Conservation (phyloP, 1,140 invertebrate species). For the Drosophila virilis region DNA sequence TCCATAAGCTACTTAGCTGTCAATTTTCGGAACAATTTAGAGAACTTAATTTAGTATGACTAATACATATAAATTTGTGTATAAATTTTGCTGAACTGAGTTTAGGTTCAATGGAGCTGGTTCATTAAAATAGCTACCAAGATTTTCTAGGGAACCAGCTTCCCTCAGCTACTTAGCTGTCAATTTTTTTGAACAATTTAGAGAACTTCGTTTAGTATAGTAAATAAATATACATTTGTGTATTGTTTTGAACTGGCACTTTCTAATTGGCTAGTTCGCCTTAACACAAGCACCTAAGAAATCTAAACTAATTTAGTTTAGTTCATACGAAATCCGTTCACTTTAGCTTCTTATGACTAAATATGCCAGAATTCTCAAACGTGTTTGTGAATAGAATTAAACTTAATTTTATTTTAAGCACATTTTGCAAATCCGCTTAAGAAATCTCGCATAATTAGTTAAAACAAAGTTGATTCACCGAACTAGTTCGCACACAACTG, state of each 20-base stretch:
- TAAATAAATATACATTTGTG: background rate
- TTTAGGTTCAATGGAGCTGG: conserved; percentile 1
- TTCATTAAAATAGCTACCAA: conserved; percentile 25
- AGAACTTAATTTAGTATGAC: too few species aligned
- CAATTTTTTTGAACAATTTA: too few species aligned
- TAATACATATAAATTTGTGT: too few species aligned
- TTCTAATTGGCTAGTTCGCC: too few species aligned
- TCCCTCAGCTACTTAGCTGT: background rate
- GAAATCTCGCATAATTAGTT: conserved; percentile 2
- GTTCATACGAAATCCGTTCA: background rate
- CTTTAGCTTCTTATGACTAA: background rate
- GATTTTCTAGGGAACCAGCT: background rate
- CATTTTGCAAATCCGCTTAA: background rate
- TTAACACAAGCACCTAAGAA: background rate
- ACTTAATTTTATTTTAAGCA: background rate
- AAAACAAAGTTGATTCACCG: background rate
- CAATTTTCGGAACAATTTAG: too few species aligned
- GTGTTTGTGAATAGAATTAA: background rate
- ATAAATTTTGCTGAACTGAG: too few species aligned
- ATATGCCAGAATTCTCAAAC: background rate
- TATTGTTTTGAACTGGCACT: background rate
- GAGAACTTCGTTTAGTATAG: too few species aligned
- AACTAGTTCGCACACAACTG: conserved; percentile 19
- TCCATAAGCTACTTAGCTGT: too few species aligned
- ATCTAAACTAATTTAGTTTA: background rate